Conservation (phyloP, 2,888 invertebrate genomes). For the Mythimna lalbum region DNA sequence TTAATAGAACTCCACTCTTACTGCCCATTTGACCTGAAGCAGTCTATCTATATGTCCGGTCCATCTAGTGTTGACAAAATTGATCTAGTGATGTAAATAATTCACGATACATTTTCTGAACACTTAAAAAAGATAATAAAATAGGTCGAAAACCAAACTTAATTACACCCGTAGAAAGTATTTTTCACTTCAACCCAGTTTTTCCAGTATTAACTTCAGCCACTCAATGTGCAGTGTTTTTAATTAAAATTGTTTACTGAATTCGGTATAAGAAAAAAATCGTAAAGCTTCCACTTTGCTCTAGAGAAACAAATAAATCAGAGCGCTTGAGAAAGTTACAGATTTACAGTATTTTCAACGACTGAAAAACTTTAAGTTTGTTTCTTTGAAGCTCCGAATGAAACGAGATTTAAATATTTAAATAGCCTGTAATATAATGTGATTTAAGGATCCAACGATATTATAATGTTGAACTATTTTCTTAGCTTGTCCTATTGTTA, state of each 20-base stretch:
- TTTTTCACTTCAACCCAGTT: not conserved
- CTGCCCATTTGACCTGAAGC: too few species aligned
- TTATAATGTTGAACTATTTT: not conserved
- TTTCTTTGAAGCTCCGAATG: conserved; percentile 11
- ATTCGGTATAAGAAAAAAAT: conserved; percentile 19
- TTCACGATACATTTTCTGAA: too few species aligned
- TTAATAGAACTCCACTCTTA: too few species aligned
- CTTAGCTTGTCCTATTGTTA: not conserved
- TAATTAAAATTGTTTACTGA: conserved; percentile 51
- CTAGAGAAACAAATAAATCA: conserved; percentile 27
- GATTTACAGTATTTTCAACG: conserved; percentile 35
- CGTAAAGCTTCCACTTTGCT: not conserved
- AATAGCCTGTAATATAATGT: not conserved
- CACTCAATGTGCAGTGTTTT: conserved; percentile 17
- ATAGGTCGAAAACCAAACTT: not conserved
- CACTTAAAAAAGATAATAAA: too few species aligned
- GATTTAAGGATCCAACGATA: not conserved
- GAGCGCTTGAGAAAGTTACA: conserved; percentile 33
- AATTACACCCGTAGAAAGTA: not conserved
- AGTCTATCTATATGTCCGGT: too few species aligned
- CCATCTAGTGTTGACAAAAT: not conserved
- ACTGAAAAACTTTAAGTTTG: conserved; percentile 10
- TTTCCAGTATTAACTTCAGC: conserved; percentile 2
- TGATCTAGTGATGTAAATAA: not conserved
- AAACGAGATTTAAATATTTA: not conserved